Evolutionary conservation across 2,888 invertebrate genomes (phyloP), one percentile per base, ranked within the genome.

Genomic region (Drosophila helvetica): DNA sequence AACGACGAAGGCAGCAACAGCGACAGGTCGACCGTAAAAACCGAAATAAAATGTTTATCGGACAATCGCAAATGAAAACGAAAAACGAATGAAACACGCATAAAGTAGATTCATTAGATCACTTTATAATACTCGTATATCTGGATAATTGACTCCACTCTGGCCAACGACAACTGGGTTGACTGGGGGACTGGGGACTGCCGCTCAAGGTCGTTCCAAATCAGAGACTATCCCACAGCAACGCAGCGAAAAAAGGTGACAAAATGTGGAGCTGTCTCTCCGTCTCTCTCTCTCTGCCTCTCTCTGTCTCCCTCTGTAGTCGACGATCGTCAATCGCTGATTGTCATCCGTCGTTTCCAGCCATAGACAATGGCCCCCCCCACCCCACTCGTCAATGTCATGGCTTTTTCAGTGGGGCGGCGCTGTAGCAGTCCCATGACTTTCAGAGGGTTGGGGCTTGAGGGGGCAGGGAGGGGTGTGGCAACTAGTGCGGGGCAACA

Each of bases 131-230:
- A 51, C 61, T 62, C 47, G 62, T 64, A 62, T 50, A 66, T 63
- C 56, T 57, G 61, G 67, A 66, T 80, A 78, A 82, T 75, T 82
- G 78, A 58, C 80, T 74, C 38, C 7, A 38, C 38, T 38, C 38
- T 15, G 25, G 25, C 25, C 22, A 22, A 2, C 19, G 33, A 12
- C 33, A 33, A 38, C 71, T 68, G 78, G 78, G 74, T 54, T 52
- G 62, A 18, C 51, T 48, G 22, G 12, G 25, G 25, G 12, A 5
- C 17, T 19, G 30, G 54, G 47, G 52, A 58, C 53, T 60, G 68
- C 62, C 50, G 17, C 78, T 74, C 83, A 83, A 83, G 83, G 83
- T 87, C 83, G 88, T 83, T 82, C 80, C 88, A 57, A 75, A 75
- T 68, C 85, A 82, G 63, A 73, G 86, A 66, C 65, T 71, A 64